These are phyloP conservation scores for Decapterus maruadsi DNA, from an alignment of 2,797 vertebrate genomes.

Conservation along the genomic window DNA sequence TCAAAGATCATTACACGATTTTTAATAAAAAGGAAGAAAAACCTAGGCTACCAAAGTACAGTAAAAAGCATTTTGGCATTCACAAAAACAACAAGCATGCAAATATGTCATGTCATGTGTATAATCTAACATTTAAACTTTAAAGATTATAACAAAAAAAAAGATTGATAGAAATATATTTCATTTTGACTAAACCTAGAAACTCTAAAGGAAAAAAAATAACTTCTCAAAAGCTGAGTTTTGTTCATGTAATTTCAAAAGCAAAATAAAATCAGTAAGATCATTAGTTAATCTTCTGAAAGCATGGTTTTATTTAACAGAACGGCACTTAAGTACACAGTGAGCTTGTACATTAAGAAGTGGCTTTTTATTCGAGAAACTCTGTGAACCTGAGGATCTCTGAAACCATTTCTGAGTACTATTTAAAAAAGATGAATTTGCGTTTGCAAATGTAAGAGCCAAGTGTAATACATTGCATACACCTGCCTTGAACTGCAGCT, in stretches of 20 bases:
- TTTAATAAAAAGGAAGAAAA: too few relatives aligned
- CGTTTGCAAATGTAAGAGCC: neutral
- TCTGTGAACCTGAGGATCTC: constrained; percentile 8
- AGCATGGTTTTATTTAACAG: neutral
- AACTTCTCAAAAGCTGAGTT: neutral
- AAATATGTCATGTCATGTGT: neutral
- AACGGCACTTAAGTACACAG: too few relatives aligned
- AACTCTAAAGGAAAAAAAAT: neutral
- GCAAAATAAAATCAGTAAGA: neutral
- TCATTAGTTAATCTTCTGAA: neutral
- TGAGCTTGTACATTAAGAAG: neutral
- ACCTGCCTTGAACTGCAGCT: neutral
- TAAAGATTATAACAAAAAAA: neutral
- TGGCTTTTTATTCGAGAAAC: constrained; percentile 2
- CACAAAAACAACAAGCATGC: neutral
- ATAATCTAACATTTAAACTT: neutral
- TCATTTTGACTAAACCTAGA: neutral
- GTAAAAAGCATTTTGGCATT: neutral
- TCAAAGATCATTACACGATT: too few relatives aligned
- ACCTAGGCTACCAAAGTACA: neutral
- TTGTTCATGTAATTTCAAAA: neutral
- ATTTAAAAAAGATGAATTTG: constrained; percentile 1
- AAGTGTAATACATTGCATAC: neutral
- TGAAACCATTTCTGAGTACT: neutral
- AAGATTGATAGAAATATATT: too few relatives aligned